Base-by-base conservation (phyloP, 2,113 vertebrate genomes). In the Gambusia affinis region DNA sequence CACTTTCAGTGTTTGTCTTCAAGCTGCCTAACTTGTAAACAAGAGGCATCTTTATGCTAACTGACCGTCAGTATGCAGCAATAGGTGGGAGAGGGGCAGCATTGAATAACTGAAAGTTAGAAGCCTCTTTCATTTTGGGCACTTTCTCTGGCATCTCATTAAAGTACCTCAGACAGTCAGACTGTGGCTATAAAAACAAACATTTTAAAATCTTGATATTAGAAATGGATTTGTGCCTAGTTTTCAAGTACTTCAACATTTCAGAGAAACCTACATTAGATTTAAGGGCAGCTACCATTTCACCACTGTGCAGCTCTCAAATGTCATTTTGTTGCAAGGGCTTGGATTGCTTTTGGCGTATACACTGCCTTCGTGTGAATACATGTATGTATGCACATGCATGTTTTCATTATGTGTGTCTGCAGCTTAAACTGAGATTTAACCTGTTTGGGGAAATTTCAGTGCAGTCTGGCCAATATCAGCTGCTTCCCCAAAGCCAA, bases 371-470 rank as follows among this genome's bases (percentile, higher is more conserved):
- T 10, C 22, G 61, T 78, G 30, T 51, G 62, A 1, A 4, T n/a
- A 29, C n/a, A 2, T 71, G 64, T 61, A 28, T 62, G 66, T 7
- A 39, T 65, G 79, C 27, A 2, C 42, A 19, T 60, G 71, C 15
- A 73, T 69, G 68, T 74, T 76, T 82, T 76, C 67, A 79, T 84
- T 73, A 61, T 27, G 29, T 80, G 69, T 84, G 62, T 66, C 17
- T 73, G 47, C 78, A 84, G 71, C 67, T 75, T 63, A 91, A 89
- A 87, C 82, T 83, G 54, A 84, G 76, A 76, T 86, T 93, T 86
- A 84, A 94, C 92, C 91, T 91, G 89, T 91, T 88, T 82, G 84
- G 79, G 81, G 87, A 90, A 83, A 89, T 92, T 89, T 87, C 86
- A 82, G 72, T 80, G 81, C 84, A 80, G 80, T 87, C 89, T 85